phyloP scores from a whole-genome alignment of 2,113 vertebrate species.

The Clarias gariepinus region DNA sequence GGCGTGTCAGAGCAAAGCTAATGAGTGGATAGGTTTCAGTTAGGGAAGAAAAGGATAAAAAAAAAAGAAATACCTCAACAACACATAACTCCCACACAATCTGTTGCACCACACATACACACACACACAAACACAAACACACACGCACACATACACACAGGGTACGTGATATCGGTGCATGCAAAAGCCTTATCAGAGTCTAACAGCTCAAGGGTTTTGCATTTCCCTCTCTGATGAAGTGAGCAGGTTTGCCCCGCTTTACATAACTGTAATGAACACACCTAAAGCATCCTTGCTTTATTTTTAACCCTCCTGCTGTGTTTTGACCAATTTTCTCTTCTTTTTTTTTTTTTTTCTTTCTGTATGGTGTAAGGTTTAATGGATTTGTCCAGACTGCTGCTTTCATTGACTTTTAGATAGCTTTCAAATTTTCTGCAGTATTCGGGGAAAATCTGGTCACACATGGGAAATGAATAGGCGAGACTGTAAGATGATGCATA shows the following conservation, averaged over 20 bases:
- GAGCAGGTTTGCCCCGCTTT: constrained; percentile 49
- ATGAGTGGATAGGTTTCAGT: constrained; percentile 21
- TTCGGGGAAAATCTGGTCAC: background rate
- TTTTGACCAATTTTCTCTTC: background rate
- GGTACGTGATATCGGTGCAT: constrained; percentile 25
- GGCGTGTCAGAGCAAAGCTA: constrained; percentile 2
- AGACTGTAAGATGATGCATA: background rate
- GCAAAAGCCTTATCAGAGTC: constrained; percentile 62
- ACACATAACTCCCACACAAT: constrained; percentile 26
- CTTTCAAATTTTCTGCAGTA: constrained; percentile 4
- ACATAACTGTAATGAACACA: constrained; percentile 41
- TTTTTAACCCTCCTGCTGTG: background rate
- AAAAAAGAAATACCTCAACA: constrained; percentile 7
- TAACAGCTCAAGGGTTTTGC: constrained; percentile 51
- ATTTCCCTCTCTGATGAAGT: constrained; percentile 51
- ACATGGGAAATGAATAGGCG: constrained; percentile 7
- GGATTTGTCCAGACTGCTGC: background rate
- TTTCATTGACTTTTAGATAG: background rate
- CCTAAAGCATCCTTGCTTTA: constrained; percentile 41
- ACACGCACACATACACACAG: constrained; percentile 16
- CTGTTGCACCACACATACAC: constrained; percentile 2
- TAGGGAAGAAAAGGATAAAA: background rate
- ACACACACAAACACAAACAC: background rate
- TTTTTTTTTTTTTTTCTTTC: background rate
- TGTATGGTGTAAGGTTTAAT: no score